These are phyloP conservation scores for Gyrodactylus salaris DNA, from an alignment of 1,140 invertebrate species.

Conservation along the genomic window DNA sequence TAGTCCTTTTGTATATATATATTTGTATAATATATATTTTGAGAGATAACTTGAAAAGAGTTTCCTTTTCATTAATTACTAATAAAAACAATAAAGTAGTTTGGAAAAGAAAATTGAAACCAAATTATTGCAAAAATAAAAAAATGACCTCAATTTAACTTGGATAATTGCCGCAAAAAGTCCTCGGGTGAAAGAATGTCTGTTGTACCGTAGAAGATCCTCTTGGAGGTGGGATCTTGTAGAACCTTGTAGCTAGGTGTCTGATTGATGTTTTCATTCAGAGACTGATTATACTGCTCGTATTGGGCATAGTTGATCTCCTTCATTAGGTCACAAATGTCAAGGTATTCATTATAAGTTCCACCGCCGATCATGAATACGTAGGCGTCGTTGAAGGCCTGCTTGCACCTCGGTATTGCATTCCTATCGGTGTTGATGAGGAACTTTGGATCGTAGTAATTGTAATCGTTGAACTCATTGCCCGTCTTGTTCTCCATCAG, in stretches of 20 bases:
- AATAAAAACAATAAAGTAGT: not conserved
- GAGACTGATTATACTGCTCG: not conserved
- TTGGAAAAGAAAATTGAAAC: too few species aligned
- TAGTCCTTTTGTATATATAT: too few species aligned
- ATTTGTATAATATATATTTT: too few species aligned
- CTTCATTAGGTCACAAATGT: constrained; percentile 41
- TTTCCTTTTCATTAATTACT: too few species aligned
- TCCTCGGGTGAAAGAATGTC: not conserved
- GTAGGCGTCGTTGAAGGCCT: constrained; percentile 27
- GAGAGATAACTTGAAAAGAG: too few species aligned
- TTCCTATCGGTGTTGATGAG: not conserved
- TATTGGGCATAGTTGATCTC: not conserved
- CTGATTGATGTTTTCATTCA: not conserved
- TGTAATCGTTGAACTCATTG: not conserved
- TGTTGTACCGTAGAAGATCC: not conserved
- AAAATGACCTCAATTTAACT: not conserved
- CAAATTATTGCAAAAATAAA: not conserved
- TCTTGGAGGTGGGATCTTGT: not conserved
- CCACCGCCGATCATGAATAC: constrained; percentile 90
- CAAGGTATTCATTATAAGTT: constrained; percentile 97
- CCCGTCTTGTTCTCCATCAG: not conserved
- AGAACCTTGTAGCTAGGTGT: not conserved
- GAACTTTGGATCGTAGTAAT: not conserved
- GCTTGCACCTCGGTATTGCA: not conserved
- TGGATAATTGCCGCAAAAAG: not conserved